Percentiles rank a stretch among this genome's conserved stretches.
Conservation (phyloP, 2,113 vertebrate genomes). For the Daphoenositta chrysoptera region DNA sequence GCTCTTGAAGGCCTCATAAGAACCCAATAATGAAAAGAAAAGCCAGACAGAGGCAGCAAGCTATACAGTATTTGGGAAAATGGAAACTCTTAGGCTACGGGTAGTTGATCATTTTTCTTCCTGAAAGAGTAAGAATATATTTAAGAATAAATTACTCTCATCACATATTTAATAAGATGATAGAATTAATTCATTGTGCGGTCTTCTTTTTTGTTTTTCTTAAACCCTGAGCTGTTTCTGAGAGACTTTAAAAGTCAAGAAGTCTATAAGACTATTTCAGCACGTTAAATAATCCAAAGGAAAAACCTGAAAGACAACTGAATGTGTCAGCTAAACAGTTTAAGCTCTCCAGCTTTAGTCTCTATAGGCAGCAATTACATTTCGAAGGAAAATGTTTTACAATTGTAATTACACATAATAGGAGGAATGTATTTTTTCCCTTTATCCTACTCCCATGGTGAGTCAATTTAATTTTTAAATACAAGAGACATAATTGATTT, state of each 20-base stretch:
- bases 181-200: not conserved
- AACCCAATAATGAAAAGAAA: not conserved
- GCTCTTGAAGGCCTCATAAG: not conserved
- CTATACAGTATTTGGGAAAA: not conserved
- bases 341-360: slow-evolving; percentile 62
- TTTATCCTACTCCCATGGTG: slow-evolving; percentile 78
- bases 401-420: slow-evolving; percentile 84
- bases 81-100: not conserved
- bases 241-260: slow-evolving; percentile 36
- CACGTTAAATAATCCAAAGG: slow-evolving; percentile 44
- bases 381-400: slow-evolving; percentile 81
- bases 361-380: slow-evolving; percentile 80
- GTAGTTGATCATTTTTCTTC: not conserved
- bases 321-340: slow-evolving; percentile 69
- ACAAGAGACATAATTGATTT: slow-evolving; percentile 84
- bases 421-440: slow-evolving; percentile 78
- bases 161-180: not conserved
- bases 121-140: not conserved
- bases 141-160: not conserved
- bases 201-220: not conserved
- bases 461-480: slow-evolving; percentile 86
- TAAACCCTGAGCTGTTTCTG: not conserved
- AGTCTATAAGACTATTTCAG: slow-evolving; percentile 18
- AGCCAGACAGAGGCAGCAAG: not conserved
- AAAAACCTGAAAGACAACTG: slow-evolving; percentile 63